Percentiles rank a stretch among this genome's conserved stretches.
These are phyloP conservation scores for Sporophila hypoxantha DNA, from an alignment of 2,113 vertebrate genomes.

Conservation along the genomic window DNA sequence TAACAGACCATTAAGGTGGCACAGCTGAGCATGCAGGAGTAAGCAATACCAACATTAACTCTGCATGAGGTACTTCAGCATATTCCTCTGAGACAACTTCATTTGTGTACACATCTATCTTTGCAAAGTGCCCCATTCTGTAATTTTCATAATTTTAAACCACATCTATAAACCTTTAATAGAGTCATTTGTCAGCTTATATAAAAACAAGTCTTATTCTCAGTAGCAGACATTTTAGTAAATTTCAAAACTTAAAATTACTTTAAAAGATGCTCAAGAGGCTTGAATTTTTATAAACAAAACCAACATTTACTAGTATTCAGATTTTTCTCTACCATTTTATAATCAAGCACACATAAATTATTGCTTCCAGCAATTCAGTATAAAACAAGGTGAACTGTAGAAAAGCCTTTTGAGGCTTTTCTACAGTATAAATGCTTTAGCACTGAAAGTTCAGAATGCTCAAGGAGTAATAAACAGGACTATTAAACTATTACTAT, in stretches of 20 bases:
- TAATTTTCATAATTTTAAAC: background rate
- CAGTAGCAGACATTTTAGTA: background rate
- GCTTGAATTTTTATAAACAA: background rate
- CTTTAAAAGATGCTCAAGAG: background rate
- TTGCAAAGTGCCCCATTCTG: background rate
- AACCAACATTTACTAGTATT: background rate
- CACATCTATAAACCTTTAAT: background rate
- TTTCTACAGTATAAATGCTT: background rate
- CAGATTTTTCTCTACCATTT: background rate
- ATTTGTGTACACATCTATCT: background rate
- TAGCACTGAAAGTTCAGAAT: background rate
- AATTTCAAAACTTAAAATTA: background rate
- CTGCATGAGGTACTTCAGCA: background rate
- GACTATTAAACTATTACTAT: background rate
- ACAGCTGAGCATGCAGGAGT: background rate
- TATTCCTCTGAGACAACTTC: background rate
- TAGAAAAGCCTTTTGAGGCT: too few species aligned
- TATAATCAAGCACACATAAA: background rate
- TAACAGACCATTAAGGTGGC: background rate
- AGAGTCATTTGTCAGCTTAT: background rate
- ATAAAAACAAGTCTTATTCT: background rate
- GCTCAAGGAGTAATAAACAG: background rate
- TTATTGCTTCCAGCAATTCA: background rate
- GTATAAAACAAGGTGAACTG: background rate
- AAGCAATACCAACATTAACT: background rate